Evolutionary conservation across 2,888 invertebrate species (phyloP).

Genomic region (Agrilus biguttatus): DNA sequence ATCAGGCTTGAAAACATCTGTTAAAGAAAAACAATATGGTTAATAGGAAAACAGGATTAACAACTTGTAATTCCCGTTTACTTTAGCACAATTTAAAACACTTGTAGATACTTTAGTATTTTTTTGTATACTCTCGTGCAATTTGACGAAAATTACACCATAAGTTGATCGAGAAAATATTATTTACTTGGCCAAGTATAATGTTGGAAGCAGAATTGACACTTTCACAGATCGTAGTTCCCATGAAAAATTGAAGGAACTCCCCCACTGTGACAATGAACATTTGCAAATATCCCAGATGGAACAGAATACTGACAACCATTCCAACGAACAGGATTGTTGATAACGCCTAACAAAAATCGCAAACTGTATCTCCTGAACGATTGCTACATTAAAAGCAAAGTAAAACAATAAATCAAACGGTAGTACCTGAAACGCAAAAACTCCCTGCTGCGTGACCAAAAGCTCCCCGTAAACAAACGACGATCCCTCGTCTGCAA

Average conservation of each 20-base stretch:
- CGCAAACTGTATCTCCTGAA: constrained; percentile 1
- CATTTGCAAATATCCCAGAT: constrained; percentile 78
- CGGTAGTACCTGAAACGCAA: constrained; percentile 69
- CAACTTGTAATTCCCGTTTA: too few species aligned
- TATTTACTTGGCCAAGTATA: constrained; percentile 77
- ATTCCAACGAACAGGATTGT: constrained; percentile 92
- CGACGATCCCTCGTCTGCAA: constrained; percentile 61
- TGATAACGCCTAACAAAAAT: constrained; percentile 52
- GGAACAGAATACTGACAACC: constrained; percentile 77
- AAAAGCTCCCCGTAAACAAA: constrained; percentile 72
- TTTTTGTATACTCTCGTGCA: too few species aligned
- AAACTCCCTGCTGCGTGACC: constrained; percentile 43
- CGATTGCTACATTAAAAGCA: background rate
- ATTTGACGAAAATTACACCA: too few species aligned
- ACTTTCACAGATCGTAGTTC: constrained; percentile 90
- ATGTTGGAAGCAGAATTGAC: constrained; percentile 86
- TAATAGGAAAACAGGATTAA: too few species aligned
- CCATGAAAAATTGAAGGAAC: constrained; percentile 54
- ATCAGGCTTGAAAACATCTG: too few species aligned
- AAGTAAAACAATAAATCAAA: background rate
- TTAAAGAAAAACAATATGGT: too few species aligned
- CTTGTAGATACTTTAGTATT: too few species aligned
- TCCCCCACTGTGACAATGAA: constrained; percentile 68
- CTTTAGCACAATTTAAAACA: too few species aligned
- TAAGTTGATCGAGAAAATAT: background rate